Evolutionary conservation across 2,797 vertebrate species (phyloP).

Genomic region (Danio tinwini): DNA sequence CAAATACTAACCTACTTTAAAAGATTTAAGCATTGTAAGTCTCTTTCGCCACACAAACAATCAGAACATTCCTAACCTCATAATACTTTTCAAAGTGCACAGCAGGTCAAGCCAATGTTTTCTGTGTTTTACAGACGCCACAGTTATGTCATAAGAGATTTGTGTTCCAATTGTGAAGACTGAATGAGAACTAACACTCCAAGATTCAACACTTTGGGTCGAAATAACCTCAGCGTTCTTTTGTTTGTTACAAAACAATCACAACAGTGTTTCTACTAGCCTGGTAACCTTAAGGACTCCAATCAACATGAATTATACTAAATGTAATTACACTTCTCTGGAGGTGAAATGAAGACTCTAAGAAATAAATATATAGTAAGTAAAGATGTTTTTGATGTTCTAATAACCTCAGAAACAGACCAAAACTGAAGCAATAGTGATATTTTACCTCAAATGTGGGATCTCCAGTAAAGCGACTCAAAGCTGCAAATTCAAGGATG

Average conservation of each 20-base stretch:
- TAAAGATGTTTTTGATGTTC: background rate
- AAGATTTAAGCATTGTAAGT: background rate
- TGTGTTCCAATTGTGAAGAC: background rate
- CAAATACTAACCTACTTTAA: constrained; percentile 1
- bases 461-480: constrained; percentile 96
- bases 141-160: background rate
- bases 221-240: background rate
- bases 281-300: background rate
- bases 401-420: background rate
- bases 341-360: background rate
- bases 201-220: background rate
- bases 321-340: background rate
- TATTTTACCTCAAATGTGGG: constrained; percentile 92
- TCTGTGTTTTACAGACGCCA: background rate
- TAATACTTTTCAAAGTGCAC: constrained; percentile 4
- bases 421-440: background rate
- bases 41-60: constrained; percentile 11
- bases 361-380: background rate
- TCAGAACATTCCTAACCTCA: constrained; percentile 20
- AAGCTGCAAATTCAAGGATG: constrained; percentile 97
- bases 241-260: background rate
- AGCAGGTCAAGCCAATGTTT: background rate
- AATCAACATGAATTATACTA: background rate
- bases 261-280: background rate
- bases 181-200: background rate